Evolutionary conservation across 30 jellyfish, hydroid and myxozoan genomes (phyloP).

Genomic region (Chironex yamaguchii): DNA sequence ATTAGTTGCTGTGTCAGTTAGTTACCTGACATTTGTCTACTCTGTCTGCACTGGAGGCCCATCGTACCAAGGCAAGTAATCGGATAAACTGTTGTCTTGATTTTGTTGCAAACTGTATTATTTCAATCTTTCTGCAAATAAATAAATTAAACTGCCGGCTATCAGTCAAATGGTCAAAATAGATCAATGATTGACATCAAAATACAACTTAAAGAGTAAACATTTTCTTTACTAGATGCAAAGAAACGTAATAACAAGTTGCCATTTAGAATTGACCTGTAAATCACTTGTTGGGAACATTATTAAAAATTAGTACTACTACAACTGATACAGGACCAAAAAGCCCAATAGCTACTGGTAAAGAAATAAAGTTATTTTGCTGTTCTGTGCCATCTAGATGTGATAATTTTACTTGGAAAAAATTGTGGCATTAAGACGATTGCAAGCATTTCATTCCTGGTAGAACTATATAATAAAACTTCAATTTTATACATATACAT

Average conservation of each 20-base stretch:
- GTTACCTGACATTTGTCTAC: conserved; percentile 97
- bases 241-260: neutral
- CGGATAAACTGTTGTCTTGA: conserved; percentile 98
- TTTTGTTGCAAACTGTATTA: conserved; percentile 91
- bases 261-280: neutral
- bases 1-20: neutral
- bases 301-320: too few relatives aligned
- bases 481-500: neutral
- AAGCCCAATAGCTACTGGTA: too few relatives aligned
- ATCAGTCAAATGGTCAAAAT: neutral
- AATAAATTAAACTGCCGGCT: neutral
- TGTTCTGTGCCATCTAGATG: too few relatives aligned
- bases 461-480: too few relatives aligned
- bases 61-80: conserved; percentile 88
- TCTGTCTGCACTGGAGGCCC: conserved; percentile 97
- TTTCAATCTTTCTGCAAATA: conserved; percentile 85
- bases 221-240: neutral
- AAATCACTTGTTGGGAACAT: too few relatives aligned
- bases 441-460: too few relatives aligned
- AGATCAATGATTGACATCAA: neutral
- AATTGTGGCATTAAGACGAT: too few relatives aligned
- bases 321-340: too few relatives aligned
- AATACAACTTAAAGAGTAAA: neutral
- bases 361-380: too few relatives aligned
- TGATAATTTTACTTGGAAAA: too few relatives aligned